Base-by-base conservation (phyloP, 2,888 invertebrate genomes). In the Iphiclides podalirius region DNA sequence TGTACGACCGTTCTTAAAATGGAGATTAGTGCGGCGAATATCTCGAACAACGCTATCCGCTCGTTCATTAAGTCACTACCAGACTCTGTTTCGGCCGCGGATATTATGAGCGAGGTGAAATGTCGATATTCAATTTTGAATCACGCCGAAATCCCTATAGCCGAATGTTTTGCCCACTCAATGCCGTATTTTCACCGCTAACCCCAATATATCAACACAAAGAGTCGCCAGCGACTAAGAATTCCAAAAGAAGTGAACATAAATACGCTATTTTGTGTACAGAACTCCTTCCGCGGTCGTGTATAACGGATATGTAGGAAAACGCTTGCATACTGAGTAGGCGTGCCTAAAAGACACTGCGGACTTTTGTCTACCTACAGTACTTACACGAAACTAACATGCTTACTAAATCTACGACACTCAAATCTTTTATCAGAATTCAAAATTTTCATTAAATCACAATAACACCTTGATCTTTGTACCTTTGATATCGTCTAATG, bases 281-380 rank as follows among this genome's bases (percentile, higher is more conserved):
- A 80, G 83, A 83, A 79, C 79, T 85, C 79, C 79, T 85, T 78
- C 81, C 79, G 80, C 75, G 84, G 81, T 79, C 82, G 83, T 78
- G 75, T 81, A 82, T 79, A 84, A 81, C 84, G 87, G 85, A 86
- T 87, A 79, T 85, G 75, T 77, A 82, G 84, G 79, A 80, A 85
- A 83, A 82, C 82, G 82, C 83, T 83, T 84, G 88, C 88, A 88
- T 88, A 85, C 86, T 84, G 84, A 88, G 80, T 81, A 86, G 84
- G 77, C 85, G 83, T 81, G 79, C 86, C 84, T 86, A 85, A 86
- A 87, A 88, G 86, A 87, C 82, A 87, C 81, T 85, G 84, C 84
- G 79, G 87, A 80, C 79, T 86, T 80, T 79, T 78, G 76, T 77
- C 79, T 76, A 83, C 80, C 76, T 80, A 83, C 78, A 75, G 66